A percentile compares a stretch with the other conserved stretches of the same genome.
Evolutionary conservation across 2,888 invertebrate species (phyloP).

Genomic region (Venusia cambrica): DNA sequence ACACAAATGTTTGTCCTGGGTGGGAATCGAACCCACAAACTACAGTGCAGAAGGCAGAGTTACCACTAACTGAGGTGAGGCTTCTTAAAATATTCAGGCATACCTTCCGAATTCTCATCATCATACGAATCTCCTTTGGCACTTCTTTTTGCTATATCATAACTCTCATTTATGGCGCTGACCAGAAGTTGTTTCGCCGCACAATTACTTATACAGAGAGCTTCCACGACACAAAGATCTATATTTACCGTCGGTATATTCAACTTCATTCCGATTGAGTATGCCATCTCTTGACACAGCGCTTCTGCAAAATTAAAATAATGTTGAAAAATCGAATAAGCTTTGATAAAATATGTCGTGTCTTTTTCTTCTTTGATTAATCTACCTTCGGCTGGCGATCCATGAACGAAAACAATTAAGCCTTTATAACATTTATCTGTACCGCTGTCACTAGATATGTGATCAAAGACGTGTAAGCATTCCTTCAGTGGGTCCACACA

Average conservation of each 20-base stretch:
- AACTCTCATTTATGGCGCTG: slow-evolving; percentile 53
- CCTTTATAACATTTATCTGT: slow-evolving; percentile 53
- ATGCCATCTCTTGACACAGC: slow-evolving; percentile 65
- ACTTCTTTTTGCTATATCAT: slow-evolving; percentile 37
- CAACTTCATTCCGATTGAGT: slow-evolving; percentile 61
- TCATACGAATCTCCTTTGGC: slow-evolving; percentile 34
- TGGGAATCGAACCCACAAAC: no score
- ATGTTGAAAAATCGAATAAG: slow-evolving; percentile 1
- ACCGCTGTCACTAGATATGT: slow-evolving; percentile 26
- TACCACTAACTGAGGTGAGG: no score
- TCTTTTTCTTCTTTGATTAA: no score
- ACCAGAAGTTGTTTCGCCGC: slow-evolving; percentile 45
- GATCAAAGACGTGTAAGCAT: slow-evolving; percentile 43
- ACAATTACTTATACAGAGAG: slow-evolving; percentile 50
- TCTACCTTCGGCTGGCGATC: slow-evolving; percentile 70
- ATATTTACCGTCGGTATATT: slow-evolving; percentile 70
- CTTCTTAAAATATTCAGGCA: no score
- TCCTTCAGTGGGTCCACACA: slow-evolving; percentile 58
- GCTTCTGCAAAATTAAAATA: slow-evolving; percentile 43
- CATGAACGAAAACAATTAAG: slow-evolving; percentile 63
- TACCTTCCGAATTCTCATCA: slow-evolving; percentile 47
- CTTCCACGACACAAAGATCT: slow-evolving; percentile 74
- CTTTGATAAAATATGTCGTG: no score
- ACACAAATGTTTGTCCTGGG: no score
- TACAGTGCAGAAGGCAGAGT: no score